Base-by-base conservation (phyloP, 2,113 vertebrate species). In the Naja naja region DNA sequence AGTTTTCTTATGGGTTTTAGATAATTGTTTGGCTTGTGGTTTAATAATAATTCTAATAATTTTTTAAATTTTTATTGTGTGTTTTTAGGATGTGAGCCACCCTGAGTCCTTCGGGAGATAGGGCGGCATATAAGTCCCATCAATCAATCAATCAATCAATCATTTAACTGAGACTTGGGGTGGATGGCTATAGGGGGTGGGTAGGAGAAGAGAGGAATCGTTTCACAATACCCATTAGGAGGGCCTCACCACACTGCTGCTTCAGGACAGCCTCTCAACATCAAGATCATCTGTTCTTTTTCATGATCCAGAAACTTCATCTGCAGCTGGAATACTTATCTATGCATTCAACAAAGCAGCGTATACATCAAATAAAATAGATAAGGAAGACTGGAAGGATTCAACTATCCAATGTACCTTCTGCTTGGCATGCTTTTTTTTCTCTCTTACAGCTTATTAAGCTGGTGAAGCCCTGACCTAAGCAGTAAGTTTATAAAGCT, bases 381-480 rank as follows among this genome's bases (percentile, higher is more conserved):
- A n/a, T 14, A 5, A 89, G 53, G 74, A 12, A 58, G 43, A 0
- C 14, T 12, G 47, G 27, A 4, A 52, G 74, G 45, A 56, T 10
- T 87, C 0, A 0, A 45, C 0, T 90, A 47, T 45, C 43, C 30
- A 89, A 39, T 89, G 43, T 14, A 27, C 85, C 34, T 25, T 39
- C 52, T 4, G 52, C 45, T 3, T 5, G 0, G 0, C 3, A 93
- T 1, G 7, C 16, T 0, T 9, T 34, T 34, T 27, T 7, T 1
- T 3, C 49, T 27, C n/a, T 9, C 54, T 0, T 39, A 0, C 23
- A 94, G 30, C 64, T 22, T 39, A 7, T 10, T 43, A 39, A 86
- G 43, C 74, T 56, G 89, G 16, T 34, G 20, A 89, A 93, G 1
- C 2, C 30, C 64, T 47, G 92, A n/a, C 49, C 3, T 1, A 18